Base-by-base conservation (phyloP, 1,140 invertebrate species). In the Gryon sp. region DNA sequence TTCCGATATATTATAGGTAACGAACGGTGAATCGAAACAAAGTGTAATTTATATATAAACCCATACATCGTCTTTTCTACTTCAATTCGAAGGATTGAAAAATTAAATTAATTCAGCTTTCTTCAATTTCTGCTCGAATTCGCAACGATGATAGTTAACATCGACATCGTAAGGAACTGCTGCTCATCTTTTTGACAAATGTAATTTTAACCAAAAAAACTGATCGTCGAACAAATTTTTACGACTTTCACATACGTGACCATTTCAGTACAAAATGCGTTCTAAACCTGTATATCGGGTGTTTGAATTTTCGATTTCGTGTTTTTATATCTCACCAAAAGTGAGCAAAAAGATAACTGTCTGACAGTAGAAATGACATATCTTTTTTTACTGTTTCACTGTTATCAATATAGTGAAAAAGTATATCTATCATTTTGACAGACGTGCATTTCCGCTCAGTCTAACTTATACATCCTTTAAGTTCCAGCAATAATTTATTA, bases 1-100 rank as follows among this genome's bases (percentile, higher is more conserved):
- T 59, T 65, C 12, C 60, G 52, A 65, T 74, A 65, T 60, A 52
- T 74, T 74, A 52, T 43, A 22, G 19, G 52, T 59, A 65, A 65
- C 59, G 50, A 65, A 65, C 50, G 60, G 16, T 36, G 43, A 43
- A 59, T 65, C 48, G 59, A 50, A 65, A 50, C 41, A 63, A 63
- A 63, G 34, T 40, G 50, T 73, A 57, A 73, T 63, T 63, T 63
- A 73, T 73, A 73, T 63, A 46, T 63, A 57, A 57, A 63, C 22
- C 32, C 15, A 50, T 45, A 55, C 11, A 28, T 53, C 22, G 55
- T 28, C 11, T 14, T 48, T 40, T 60, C 26, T 46, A 14, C 38
- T 53, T 60, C 38, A 62, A 69, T 69, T 46, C 20, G 8, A 28
- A 16, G 20, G 52, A 72, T 62, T 72, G 55, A 62, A 72, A 62